A percentile compares a stretch with the other conserved stretches of the same genome.
phyloP scores from a whole-genome alignment of 2,888 invertebrate species.

The Muschampia plurimacula region DNA sequence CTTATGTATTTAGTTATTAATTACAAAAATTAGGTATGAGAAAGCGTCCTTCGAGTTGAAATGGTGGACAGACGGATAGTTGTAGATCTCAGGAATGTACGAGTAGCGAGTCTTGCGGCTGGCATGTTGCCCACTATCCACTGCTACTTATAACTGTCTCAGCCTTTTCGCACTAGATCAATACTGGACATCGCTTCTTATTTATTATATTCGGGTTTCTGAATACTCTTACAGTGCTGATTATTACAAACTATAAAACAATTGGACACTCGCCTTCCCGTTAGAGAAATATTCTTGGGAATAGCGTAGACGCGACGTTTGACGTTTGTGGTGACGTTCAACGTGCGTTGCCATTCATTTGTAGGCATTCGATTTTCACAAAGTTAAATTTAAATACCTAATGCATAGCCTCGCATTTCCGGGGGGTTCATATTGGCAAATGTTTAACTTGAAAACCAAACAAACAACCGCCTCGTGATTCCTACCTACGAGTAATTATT shows the following conservation, averaged over 20 bases:
- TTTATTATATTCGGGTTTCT: neutral
- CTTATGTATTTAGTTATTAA: neutral
- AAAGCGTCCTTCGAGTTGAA: conserved; percentile 14
- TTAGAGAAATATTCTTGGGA: too few relatives aligned
- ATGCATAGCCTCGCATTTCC: conserved; percentile 54
- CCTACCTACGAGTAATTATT: conserved; percentile 22
- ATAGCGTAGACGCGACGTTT: neutral
- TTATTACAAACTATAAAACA: neutral
- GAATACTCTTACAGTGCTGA: neutral
- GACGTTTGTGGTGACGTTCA: too few relatives aligned
- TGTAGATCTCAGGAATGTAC: conserved; percentile 7
- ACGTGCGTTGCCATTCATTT: too few relatives aligned
- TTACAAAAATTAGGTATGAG: neutral
- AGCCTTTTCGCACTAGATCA: conserved; percentile 28
- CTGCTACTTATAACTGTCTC: conserved; percentile 19
- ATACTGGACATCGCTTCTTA: conserved; percentile 20
- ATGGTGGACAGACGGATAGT: conserved; percentile 5
- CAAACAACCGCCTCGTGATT: conserved; percentile 35
- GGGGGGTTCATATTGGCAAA: conserved; percentile 68
- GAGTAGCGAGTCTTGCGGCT: conserved; percentile 7
- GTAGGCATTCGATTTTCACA: too few relatives aligned
- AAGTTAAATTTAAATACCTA: neutral
- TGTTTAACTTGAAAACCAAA: conserved; percentile 42
- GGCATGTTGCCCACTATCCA: conserved; percentile 32
- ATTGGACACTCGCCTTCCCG: neutral